Base-by-base conservation (phyloP, 2,888 invertebrate species). In the Hemistola chrysoprasaria region DNA sequence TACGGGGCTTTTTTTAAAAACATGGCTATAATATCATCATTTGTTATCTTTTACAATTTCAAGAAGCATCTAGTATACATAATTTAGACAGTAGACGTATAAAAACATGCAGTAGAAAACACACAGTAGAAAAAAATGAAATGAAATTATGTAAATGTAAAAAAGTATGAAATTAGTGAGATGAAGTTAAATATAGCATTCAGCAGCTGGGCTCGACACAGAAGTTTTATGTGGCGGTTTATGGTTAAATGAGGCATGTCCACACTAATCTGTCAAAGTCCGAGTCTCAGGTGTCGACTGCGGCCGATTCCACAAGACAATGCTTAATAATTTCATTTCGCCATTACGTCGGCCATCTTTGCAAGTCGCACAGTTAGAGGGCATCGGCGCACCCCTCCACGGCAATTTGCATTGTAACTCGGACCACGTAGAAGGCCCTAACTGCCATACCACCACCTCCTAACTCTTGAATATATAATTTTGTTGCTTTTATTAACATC, bases 301-400 rank as follows among this genome's bases (percentile, higher is more conserved):
- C 81, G 86, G 86, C 82, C 84, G 86, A 88, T 87, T 87, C 79
- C 83, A 83, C 83, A 87, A 87, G 88, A 87, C 88, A 87, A 87
- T 88, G 86, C 87, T 86, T 88, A 88, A 88, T 88, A 87, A 88
- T 88, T 88, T 88, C 88, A 88, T 88, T 87, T 86, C 79, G 75
- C 86, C 81, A 86, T 88, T 87, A 87, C 71, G 80, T 78, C 87
- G 82, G 86, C 88, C 87, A 87, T 87, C 87, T 86, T 87, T 82
- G 81, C 72, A 66, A 87, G 79, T 86, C 87, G 79, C 80, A 83
- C 86, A 87, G 86, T 85, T 86, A 82, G 79, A 85, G 79, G 86
- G 85, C 84, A 85, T 79, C 78, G 80, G 71, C 79, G 80, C 84
- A 85, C 86, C 85, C 87, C 86, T 81, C 83, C 81, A 71, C 73